Base-by-base conservation (phyloP, 2,113 vertebrate species). In the Thinocorus orbignyianus region DNA sequence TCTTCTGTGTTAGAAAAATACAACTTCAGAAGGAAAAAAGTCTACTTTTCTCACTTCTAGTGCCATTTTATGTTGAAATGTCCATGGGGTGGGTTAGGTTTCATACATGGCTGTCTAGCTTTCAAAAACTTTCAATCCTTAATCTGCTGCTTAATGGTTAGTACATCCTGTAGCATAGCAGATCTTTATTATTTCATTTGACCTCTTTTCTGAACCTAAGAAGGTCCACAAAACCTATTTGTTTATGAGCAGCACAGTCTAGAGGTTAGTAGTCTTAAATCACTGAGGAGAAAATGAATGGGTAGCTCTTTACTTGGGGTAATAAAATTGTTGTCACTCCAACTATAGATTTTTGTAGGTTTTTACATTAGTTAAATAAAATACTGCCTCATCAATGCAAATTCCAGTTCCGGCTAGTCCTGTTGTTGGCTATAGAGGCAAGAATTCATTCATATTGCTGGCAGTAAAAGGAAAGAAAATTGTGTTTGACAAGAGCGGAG, bases 91-190 rank as follows among this genome's bases (percentile, higher is more conserved):
- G 91, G 79, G 79, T 72, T 92, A 90, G 71, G 92, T 95, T 96
- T 97, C 94, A 94, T 94, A 95, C 61, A 64, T 79, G 80, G 54
- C 91, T 95, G 88, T 94, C 94, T 81, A 95, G 88, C 76, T 95
- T 96, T 96, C 96, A 94, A 85, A 96, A 96, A 92, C 92, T 95
- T 96, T 93, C 96, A 93, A 93, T 97, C 96, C 95, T 95, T 96
- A 97, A 96, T 96, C 94, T 87, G 81, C 90, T 93, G 62, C 94
- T 96, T 96, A 95, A 97, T 95, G 92, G 92, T 88, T 96, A 96
- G 87, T 90, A 93, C 92, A 96, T 97, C 96, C 96, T 95, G 92
- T 96, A 76, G 70, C 84, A 92, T 76, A 94, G 77, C 91, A 92
- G 90, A 30, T 94, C 93, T 94, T 95, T 93, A 95, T 97, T 96